Percentiles rank a stretch among this genome's conserved stretches.
phyloP scores from a whole-genome alignment of 2,888 invertebrate genomes.

The Aquatica leii region DNA sequence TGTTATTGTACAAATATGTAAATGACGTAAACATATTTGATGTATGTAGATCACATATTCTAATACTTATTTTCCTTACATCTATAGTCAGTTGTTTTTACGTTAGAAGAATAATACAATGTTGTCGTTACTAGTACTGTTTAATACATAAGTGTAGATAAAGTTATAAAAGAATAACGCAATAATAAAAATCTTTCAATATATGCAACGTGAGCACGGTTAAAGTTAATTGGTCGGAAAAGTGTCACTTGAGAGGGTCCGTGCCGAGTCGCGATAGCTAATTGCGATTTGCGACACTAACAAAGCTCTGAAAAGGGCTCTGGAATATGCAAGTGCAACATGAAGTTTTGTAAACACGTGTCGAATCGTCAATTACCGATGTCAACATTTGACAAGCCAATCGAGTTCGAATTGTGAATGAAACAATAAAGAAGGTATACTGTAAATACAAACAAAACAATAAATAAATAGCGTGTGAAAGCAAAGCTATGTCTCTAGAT shows the following conservation, averaged over 20 bases:
- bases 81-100: no score
- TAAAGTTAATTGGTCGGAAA: conserved; percentile 56
- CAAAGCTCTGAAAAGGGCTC: conserved; percentile 30
- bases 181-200: no score
- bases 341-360: conserved; percentile 40
- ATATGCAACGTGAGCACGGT: no score
- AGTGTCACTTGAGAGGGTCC: conserved; percentile 58
- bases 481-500: neutral
- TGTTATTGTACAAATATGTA: no score
- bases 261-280: conserved; percentile 54
- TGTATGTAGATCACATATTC: no score
- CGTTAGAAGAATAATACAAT: no score
- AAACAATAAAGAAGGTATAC: neutral
- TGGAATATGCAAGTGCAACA: conserved; percentile 33
- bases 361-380: conserved; percentile 9
- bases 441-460: neutral
- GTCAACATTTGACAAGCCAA: conserved; percentile 11
- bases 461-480: conserved; percentile 7
- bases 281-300: conserved; percentile 56
- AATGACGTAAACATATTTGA: no score
- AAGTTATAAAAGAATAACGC: no score
- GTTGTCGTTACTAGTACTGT: no score
- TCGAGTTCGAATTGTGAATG: conserved; percentile 1
- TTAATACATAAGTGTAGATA: no score
- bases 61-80: no score